These are phyloP conservation scores for Rhodinocichla rosea DNA, from an alignment of 2,113 vertebrate genomes.

Conservation along the genomic window DNA sequence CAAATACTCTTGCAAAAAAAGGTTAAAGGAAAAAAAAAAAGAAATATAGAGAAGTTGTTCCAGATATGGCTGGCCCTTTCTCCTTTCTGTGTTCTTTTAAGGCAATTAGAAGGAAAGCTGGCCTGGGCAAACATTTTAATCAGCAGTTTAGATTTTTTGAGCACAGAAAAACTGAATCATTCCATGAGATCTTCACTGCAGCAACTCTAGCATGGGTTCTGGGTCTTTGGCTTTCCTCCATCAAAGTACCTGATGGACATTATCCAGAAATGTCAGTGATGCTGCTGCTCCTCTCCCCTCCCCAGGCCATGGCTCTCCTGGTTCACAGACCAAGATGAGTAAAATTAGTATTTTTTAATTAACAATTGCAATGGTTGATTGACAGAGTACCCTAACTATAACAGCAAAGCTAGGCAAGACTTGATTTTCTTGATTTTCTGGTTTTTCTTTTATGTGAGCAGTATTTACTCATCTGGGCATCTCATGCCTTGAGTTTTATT, in stretches of 20 bases:
- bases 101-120: neutral
- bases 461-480: neutral
- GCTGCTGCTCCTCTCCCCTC: neutral
- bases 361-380: neutral
- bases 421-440: neutral
- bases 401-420: neutral
- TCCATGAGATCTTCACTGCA: neutral
- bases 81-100: neutral
- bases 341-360: neutral
- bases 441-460: neutral
- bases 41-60: neutral
- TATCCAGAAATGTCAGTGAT: neutral
- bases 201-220: neutral
- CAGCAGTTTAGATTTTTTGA: neutral
- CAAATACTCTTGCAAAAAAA: neutral
- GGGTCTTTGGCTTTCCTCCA: neutral
- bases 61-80: neutral
- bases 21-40: accelerated
- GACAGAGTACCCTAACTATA: neutral
- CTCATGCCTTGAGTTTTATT: neutral
- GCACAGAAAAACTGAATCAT: neutral
- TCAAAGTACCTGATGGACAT: neutral
- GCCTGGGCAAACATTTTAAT: neutral
- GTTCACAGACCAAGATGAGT: neutral
- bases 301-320: neutral